These are phyloP conservation scores for Hoplias malabaricus DNA, from an alignment of 2,113 vertebrate genomes.

Conservation along the genomic window DNA sequence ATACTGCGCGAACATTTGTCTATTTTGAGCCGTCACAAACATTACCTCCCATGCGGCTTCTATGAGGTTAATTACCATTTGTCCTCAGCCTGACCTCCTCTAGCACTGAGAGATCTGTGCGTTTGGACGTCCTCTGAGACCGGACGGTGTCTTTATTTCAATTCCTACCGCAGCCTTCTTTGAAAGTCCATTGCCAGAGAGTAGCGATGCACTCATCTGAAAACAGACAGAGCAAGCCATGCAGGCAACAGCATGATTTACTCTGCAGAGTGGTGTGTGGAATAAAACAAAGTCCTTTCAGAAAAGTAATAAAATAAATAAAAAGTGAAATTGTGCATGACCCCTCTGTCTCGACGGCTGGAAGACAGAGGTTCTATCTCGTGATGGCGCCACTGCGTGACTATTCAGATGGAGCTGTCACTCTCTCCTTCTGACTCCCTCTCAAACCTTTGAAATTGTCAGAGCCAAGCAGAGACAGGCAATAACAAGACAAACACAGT, in stretches of 20 bases:
- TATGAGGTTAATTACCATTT: constrained; percentile 8
- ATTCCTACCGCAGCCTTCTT: neutral
- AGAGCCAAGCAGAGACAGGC: neutral
- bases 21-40: neutral
- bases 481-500: constrained; percentile 4
- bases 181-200: neutral
- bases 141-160: neutral
- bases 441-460: constrained; percentile 7
- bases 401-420: neutral
- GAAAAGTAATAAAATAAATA: constrained; percentile 15
- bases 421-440: neutral
- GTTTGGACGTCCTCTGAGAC: neutral
- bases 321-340: constrained; percentile 5
- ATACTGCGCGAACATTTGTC: neutral
- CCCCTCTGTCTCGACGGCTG: neutral
- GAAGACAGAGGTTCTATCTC: constrained; percentile 9
- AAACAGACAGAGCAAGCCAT: neutral
- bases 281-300: constrained; percentile 5
- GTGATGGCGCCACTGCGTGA: neutral
- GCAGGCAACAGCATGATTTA: neutral
- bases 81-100: neutral
- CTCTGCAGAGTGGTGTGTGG: neutral
- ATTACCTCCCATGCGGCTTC: neutral
- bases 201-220: neutral
- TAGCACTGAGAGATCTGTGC: neutral